Evolutionary conservation across 2,797 vertebrate species (phyloP), one percentile per base, ranked within the genome.

Genomic region (Etheostoma perlongum): DNA sequence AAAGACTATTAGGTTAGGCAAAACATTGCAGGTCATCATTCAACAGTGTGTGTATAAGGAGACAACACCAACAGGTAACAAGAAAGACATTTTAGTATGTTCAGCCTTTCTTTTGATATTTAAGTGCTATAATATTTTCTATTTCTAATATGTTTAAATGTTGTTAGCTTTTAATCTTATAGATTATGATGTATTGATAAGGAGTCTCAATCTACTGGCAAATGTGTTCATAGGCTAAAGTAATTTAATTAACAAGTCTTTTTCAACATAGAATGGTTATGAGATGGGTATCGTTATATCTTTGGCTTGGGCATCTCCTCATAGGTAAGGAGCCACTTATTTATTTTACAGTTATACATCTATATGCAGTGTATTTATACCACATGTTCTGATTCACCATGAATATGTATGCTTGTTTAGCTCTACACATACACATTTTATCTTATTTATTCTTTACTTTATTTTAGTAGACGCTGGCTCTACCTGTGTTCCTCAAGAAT

Each of bases 11-110:
- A 42, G 42, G 6, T 51, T 66, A 83, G 67, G 78, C 82, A 89
- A 86, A 90, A 80, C 59, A 82, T 79, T 80, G 49, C 36, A n/a
- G 47, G 9, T 47, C 69, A 58, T 61, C 48, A 67, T 53, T 72
- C 61, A 40, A 1, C 60, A 46, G 25, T 52, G 61, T 18, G 21
- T 40, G 10, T 40, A 12, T 21, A 46, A 61, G 23, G 57, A 62
- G 6, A 52, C 57, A 64, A 47, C 59, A 44, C 0, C 48, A 33
- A 25, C 15, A 85, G 90, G 89, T 92, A 86, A 79, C 19, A 61
- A 19, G 49, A 18, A 53, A 46, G 10, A 33, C n/a, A 13, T 11
- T 54, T 74, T 1, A 74, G 16, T 18, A 7, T 72, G 69, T 4
- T 64, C 49, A 18, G 40, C 11, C 2, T 42, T 66, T 27, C 2